phyloP scores from a whole-genome alignment of 2,888 invertebrate genomes.

The Nasonia oneida region DNA sequence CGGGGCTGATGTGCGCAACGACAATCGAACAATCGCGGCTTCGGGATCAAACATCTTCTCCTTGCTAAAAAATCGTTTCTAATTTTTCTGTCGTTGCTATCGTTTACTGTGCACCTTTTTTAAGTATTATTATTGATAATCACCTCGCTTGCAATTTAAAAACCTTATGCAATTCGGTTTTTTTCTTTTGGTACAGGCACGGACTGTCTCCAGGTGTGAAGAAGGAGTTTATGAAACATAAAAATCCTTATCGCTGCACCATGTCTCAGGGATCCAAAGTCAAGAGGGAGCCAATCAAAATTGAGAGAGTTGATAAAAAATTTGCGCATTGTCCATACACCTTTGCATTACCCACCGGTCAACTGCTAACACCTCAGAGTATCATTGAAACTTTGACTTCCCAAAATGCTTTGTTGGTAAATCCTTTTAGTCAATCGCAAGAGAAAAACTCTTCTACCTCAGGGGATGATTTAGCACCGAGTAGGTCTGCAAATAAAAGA shows the following conservation, averaged over 20 bases:
- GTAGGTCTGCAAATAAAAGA: background rate
- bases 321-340: background rate
- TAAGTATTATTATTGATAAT: too few species aligned
- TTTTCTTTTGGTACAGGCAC: conserved; percentile 23
- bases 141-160: background rate
- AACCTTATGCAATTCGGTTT: background rate
- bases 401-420: background rate
- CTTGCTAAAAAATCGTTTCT: too few species aligned
- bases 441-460: background rate
- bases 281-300: conserved; percentile 33
- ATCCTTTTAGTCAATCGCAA: background rate
- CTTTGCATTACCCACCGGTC: background rate
- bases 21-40: too few species aligned
- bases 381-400: background rate
- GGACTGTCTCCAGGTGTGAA: conserved; percentile 47
- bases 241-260: background rate
- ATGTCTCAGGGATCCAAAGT: conserved; percentile 18
- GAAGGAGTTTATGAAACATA: conserved; percentile 37
- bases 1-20: background rate
- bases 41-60: too few species aligned
- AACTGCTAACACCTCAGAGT: background rate
- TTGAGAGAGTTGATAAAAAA: conserved; percentile 25
- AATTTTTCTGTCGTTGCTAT: too few species aligned
- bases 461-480: background rate
- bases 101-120: too few species aligned